Evolutionary conservation across 30 jellyfish, hydroid and myxozoan species (phyloP), one percentile per base, ranked within the genome.

Genomic region (Clytia hemisphaerica): DNA sequence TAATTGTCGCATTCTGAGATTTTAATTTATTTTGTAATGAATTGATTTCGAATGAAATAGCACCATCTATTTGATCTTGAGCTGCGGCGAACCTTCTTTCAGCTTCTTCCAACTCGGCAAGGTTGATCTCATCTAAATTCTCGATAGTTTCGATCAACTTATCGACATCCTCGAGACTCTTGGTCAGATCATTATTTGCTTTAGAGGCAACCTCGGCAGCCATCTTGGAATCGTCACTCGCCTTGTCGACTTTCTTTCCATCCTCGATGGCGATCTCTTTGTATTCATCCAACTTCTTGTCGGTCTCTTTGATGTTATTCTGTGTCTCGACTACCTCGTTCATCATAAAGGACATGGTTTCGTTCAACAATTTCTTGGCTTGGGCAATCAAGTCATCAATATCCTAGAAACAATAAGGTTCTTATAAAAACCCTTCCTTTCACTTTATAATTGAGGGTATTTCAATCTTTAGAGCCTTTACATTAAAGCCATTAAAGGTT

Each of bases 51-150:
- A 28, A 30, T 38, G 93, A 76, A 21, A 80, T 60, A 4, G 36
- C 58, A 1, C 92, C 93, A 4, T 28, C 49, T 0, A 89, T 76
- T 25, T 77, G 77, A 12, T 44, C 75, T 31, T 77, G 62, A 6
- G 93, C 98, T n/a, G 36, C 45, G 36, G 72, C 65, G 50, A 89
- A 82, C 54, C 94, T 70, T 25, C 61, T 61, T 38, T 89, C 98
- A 10, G 98, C 98, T 19, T 71, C 93, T 67, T 71, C 85, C 68
- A 89, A 72, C n/a, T 67, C 71, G 42, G 90, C 82, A 36, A 71
- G 1, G 54, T 89, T 88, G 18, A 89, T 37, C 7, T 24, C 45
- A 3, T 64, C 93, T 46, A 89, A 47, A 5, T 35, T 67, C 24
- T 47, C 76, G 22, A 89, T 77, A 38, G 76, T 85, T 18, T 50